Evolutionary conservation across 2,113 vertebrate genomes (phyloP).

Genomic region (Rhabdomys dilectus): DNA sequence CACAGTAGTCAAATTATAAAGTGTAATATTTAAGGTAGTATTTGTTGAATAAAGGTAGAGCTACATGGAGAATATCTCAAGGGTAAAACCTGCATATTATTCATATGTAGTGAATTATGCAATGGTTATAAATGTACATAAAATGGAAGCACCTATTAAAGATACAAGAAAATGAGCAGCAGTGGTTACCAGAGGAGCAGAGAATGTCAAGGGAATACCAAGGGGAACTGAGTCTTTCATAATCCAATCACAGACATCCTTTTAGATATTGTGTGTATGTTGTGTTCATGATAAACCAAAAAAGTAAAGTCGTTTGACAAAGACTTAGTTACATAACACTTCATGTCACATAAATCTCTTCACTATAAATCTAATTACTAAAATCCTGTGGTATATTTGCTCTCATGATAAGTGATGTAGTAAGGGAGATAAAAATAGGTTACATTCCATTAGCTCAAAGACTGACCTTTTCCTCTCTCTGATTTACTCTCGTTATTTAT

Average conservation of each 20-base stretch:
- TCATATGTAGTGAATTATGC: background rate
- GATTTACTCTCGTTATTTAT: slow-evolving; percentile 1
- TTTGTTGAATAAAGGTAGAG: background rate
- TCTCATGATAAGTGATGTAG: background rate
- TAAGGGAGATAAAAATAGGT: background rate
- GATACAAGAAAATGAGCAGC: background rate
- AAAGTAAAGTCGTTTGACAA: background rate
- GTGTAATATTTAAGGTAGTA: background rate
- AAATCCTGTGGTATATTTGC: background rate
- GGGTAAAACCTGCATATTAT: background rate
- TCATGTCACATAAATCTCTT: background rate
- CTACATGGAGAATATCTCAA: background rate
- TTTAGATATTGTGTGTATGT: background rate
- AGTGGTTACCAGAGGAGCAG: background rate
- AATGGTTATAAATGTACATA: background rate
- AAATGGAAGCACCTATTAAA: background rate
- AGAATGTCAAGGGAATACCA: fast-evolving
- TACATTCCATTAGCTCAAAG: background rate
- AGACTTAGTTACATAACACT: background rate
- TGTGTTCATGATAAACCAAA: background rate
- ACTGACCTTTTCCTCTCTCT: background rate
- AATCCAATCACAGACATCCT: background rate
- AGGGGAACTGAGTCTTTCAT: background rate
- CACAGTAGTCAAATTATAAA: background rate
- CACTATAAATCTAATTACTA: background rate